Base-by-base conservation (phyloP, 1,140 invertebrate genomes). In the Streblospio benedicti region DNA sequence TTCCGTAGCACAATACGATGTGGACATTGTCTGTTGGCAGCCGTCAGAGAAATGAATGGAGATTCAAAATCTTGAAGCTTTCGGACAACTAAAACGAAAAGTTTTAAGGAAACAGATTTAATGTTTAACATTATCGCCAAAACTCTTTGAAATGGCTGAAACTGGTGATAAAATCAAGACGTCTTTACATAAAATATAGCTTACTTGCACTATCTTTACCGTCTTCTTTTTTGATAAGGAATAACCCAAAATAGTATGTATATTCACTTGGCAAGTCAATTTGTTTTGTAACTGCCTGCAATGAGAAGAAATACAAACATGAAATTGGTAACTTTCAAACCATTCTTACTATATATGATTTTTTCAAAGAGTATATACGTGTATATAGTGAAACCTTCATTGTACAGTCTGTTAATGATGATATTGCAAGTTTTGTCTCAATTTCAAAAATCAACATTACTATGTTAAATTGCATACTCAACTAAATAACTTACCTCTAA, bases 41-140 rank as follows among this genome's bases (percentile, higher is more conserved):
- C 81, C 67, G 83, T 88, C 68, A 90, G 83, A 55, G 92, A 93
- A 76, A 97, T 87, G 76, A 89, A 91, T 12, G 93, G 93, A 60
- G 91, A 93, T 82, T 98, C 94, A 84, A 94, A 97, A 72, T 96
- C 87, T 79, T 95, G 89, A 27, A 97, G 77, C 73, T 89, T 90
- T 59, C 93, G 83, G 44, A 94, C 74, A 75, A 93, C 85, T 82
- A 82, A 62, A 81, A 49, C 31, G 65, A 69, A 66, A 65, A 64
- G 64, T 53, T 66, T 12, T n/a, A 45, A 31, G 20, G 53, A 32
- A 52, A 54, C 2, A 54, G 23, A 54, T 28, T 12, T n/a, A n/a
- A 18, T 32, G 33, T 33, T n/a, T 25, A 6, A n/a, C 12, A 28
- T 12, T n/a, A 18, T 12, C 16, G 30, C 9, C 25, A 28, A 28